phyloP scores from a whole-genome alignment of 2,888 invertebrate species.

The Sycophila texana region DNA sequence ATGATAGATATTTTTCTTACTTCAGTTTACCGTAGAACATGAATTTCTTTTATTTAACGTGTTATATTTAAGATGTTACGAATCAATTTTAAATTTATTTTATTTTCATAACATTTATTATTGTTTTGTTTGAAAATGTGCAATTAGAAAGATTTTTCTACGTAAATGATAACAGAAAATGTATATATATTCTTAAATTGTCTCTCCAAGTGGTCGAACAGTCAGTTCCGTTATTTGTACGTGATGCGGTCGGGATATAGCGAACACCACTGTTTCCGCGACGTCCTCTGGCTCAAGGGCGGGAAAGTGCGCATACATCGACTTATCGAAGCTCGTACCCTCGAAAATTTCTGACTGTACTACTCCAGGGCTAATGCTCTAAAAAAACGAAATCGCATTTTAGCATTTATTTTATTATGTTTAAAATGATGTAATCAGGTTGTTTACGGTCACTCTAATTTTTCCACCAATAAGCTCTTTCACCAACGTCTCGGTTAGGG shows the following conservation, averaged over 20 bases:
- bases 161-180: no score
- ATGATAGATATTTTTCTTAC: no score
- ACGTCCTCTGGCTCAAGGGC: constrained; percentile 19
- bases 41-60: no score
- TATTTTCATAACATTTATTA: no score
- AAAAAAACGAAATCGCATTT: neutral
- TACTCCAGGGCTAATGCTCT: constrained; percentile 28
- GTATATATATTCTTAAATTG: neutral
- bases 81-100: no score
- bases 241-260: constrained; percentile 9
- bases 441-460: constrained; percentile 51
- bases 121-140: no score
- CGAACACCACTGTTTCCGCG: constrained; percentile 12
- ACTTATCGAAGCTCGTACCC: neutral
- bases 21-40: no score
- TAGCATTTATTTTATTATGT: no score
- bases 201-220: constrained; percentile 27
- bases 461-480: constrained; percentile 75
- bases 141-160: no score
- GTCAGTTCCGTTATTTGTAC: constrained; percentile 33
- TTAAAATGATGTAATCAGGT: no score
- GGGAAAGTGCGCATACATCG: neutral
- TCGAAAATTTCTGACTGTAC: constrained; percentile 22
- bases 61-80: no score
- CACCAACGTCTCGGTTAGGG: constrained; percentile 78